A percentile compares a stretch with the other conserved stretches of the same genome.
Conservation (phyloP, 2,797 vertebrate species). For the Naso thynnoides region DNA sequence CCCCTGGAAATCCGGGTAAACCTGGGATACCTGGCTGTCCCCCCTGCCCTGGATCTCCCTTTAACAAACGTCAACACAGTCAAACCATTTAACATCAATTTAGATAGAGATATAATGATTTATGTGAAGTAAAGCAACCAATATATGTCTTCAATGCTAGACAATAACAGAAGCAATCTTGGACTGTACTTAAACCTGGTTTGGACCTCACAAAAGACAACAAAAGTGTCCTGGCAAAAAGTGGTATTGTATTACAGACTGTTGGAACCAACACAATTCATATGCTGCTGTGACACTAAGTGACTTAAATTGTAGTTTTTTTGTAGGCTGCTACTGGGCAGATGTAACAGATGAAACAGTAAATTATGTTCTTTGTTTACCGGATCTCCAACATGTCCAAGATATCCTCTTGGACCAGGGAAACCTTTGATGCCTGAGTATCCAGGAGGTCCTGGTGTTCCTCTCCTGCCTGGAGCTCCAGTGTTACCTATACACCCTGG, state of each 20-base stretch:
- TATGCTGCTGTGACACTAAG: not conserved
- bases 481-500: conserved; percentile 54
- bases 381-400: conserved; percentile 60
- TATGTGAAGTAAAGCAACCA: not conserved
- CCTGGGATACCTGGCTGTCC: conserved; percentile 58
- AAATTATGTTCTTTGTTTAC: conserved; percentile 41
- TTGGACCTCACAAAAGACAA: not conserved
- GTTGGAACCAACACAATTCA: not conserved
- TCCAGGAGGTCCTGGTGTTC: conserved; percentile 56
- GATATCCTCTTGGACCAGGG: conserved; percentile 61
- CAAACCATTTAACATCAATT: not conserved
- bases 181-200: not conserved
- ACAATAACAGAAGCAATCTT: not conserved
- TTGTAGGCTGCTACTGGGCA: not conserved
- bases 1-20: conserved; percentile 55
- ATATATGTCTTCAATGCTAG: not conserved
- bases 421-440: conserved; percentile 65
- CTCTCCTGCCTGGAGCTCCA: conserved; percentile 61
- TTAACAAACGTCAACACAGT: conserved; percentile 9
- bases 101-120: not conserved
- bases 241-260: not conserved
- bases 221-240: not conserved
- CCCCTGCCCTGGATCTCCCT: conserved; percentile 67
- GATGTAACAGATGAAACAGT: not conserved
- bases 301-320: not conserved